A percentile compares a stretch with the other conserved stretches of the same genome.
These are phyloP conservation scores for Microctonus brassicae DNA, from an alignment of 2,888 invertebrate genomes.

Conservation along the genomic window DNA sequence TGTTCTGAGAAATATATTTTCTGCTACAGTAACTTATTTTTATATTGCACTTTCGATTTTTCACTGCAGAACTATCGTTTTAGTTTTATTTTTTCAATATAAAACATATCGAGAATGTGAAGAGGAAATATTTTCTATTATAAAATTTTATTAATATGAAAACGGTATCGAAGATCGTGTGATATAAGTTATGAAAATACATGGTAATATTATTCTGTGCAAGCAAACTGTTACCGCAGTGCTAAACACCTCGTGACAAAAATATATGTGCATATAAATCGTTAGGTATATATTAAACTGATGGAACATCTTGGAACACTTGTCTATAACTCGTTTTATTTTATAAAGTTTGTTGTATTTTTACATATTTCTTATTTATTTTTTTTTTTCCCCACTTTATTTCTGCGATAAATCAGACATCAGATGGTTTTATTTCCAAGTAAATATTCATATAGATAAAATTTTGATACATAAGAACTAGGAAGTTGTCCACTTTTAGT, in stretches of 20 bases:
- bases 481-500: too few species aligned
- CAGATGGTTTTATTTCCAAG: too few species aligned
- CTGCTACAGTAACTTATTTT: neutral
- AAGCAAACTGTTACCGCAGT: conserved; percentile 26
- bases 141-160: too few species aligned
- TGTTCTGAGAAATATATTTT: neutral
- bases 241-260: conserved; percentile 23
- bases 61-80: neutral
- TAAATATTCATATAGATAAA: too few species aligned
- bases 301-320: neutral
- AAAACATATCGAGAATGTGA: conserved; percentile 6
- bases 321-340: neutral
- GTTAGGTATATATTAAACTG: neutral
- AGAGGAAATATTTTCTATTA: too few species aligned
- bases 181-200: conserved; percentile 12
- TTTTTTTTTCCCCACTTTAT: too few species aligned
- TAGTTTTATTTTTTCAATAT: neutral
- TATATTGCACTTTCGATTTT: neutral
- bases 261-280: conserved; percentile 35
- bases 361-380: neutral
- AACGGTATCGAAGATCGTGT: neutral
- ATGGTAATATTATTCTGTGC: conserved; percentile 34
- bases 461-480: too few species aligned
- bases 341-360: neutral
- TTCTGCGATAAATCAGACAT: too few species aligned